phyloP scores from a whole-genome alignment of 2,888 invertebrate genomes.

The Eucriotettix oculatus region DNA sequence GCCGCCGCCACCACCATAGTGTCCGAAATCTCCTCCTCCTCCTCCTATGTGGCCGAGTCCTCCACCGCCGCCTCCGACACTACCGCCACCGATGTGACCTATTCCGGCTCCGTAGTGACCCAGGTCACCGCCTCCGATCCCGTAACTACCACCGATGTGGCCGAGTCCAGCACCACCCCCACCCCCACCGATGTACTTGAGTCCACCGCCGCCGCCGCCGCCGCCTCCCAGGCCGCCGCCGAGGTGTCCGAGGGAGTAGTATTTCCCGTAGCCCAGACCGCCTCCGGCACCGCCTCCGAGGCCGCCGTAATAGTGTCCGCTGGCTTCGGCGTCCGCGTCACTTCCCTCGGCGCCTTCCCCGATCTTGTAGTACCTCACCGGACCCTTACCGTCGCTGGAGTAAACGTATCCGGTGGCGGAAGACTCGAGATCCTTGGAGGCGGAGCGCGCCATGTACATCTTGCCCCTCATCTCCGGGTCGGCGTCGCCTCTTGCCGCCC shows the following conservation, averaged over 20 bases:
- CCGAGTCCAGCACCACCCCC: not conserved
- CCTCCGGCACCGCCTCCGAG: not conserved
- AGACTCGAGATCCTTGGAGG: conserved; percentile 38
- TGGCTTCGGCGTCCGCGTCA: conserved; percentile 1
- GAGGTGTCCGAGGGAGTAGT: not conserved
- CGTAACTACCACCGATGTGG: not conserved
- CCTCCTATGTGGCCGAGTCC: not conserved
- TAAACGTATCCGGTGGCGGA: conserved; percentile 37
- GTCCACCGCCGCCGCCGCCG: not conserved
- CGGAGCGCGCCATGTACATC: conserved; percentile 37
- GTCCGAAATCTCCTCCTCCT: not conserved
- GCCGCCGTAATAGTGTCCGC: not conserved
- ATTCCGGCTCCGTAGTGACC: not conserved
- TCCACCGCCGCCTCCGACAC: not conserved
- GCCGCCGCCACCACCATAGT: not conserved
- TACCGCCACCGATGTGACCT: not conserved
- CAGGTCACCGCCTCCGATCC: not conserved
- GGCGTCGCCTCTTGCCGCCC: not conserved
- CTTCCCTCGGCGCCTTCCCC: conserved; percentile 24
- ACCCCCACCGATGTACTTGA: not conserved
- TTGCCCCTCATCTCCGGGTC: conserved; percentile 15
- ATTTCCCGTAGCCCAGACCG: not conserved
- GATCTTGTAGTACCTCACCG: conserved; percentile 31
- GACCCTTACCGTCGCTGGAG: conserved; percentile 29
- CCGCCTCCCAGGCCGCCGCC: not conserved